Conservation (phyloP, 2,797 vertebrate genomes). For the Myiothlypis coronata region DNA sequence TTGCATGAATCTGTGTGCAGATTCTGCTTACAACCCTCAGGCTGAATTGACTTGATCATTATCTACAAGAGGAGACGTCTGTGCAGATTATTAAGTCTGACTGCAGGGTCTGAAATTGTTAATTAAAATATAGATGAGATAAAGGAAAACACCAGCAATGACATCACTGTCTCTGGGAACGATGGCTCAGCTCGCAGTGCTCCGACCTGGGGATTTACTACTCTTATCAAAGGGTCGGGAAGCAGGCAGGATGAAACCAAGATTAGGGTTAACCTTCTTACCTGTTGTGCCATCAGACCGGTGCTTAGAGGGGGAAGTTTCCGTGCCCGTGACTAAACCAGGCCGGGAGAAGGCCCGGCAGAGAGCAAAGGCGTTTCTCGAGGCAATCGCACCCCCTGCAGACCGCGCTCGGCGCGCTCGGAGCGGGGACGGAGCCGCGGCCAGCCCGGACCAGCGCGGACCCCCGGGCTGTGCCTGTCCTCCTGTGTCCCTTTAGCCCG, state of each 20-base stretch:
- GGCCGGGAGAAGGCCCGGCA: fast-evolving
- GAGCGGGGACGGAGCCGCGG: background rate
- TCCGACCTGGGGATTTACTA: fast-evolving
- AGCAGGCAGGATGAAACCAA: background rate
- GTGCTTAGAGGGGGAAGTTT: fast-evolving
- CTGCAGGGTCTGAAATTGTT: background rate
- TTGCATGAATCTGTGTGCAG: background rate
- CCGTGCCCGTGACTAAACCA: fast-evolving
- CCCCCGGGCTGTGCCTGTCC: fast-evolving
- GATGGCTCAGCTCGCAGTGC: fast-evolving
- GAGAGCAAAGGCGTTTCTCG: fast-evolving
- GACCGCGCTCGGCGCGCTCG: background rate
- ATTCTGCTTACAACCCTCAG: background rate
- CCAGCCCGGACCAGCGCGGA: background rate
- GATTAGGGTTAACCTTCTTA: background rate
- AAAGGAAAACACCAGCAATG: background rate
- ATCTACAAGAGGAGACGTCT: background rate
- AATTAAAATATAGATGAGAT: background rate
- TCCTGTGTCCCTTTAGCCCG: fast-evolving
- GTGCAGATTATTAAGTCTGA: background rate
- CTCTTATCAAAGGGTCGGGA: background rate
- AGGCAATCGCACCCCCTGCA: background rate
- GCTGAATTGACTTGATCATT: background rate
- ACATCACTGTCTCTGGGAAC: background rate
- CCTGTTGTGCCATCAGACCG: background rate